Evolutionary conservation across 2,888 invertebrate species (phyloP), one percentile per base, ranked within the genome.

Genomic region (Melanostoma mellinum): DNA sequence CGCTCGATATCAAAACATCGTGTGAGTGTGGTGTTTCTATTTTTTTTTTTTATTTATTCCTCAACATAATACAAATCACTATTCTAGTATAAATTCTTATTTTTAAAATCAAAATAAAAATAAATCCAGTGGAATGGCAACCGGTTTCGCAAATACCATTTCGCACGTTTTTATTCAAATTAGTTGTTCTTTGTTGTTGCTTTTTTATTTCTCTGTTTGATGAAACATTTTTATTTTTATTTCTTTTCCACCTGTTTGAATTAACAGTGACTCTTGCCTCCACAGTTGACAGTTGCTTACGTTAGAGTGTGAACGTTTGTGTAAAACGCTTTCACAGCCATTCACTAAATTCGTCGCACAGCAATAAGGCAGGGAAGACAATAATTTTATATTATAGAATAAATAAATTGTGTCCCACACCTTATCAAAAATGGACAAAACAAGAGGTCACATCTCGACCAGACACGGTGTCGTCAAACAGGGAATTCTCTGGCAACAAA

Each of bases 101-200:
- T 50, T 38, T 50, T 63, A 63, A 63, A 50, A 63, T 20, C 20
- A 61, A 60, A 33, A 77, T 44, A 71, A 36, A 73, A 30, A 53
- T 48, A 56, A 46, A 60, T 48, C 60, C 71, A 71, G 80, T 69
- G 76, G 72, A 72, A 55, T 48, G 48, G 55, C 48, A 75, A 84
- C 84, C 84, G 84, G 84, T 84, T 84, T 75, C 50, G 69, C 84
- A 79, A 79, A 84, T 75, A 67, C 84, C 79, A 82, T 78, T 82
- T 84, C 79, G 84, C 84, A 79, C 79, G 84, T 84, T 84, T 67
- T 84, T 78, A 84, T 84, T 84, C 44, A 84, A 84, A 84, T 84
- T 48, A 73, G 73, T 60, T 74, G 68, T 76, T 73, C 61, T 63
- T 78, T 67, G 55, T 63, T 52, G 20, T 48, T n/a, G 46, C 53